Base-by-base conservation (phyloP, 2,113 vertebrate genomes). In the Puma concolor region DNA sequence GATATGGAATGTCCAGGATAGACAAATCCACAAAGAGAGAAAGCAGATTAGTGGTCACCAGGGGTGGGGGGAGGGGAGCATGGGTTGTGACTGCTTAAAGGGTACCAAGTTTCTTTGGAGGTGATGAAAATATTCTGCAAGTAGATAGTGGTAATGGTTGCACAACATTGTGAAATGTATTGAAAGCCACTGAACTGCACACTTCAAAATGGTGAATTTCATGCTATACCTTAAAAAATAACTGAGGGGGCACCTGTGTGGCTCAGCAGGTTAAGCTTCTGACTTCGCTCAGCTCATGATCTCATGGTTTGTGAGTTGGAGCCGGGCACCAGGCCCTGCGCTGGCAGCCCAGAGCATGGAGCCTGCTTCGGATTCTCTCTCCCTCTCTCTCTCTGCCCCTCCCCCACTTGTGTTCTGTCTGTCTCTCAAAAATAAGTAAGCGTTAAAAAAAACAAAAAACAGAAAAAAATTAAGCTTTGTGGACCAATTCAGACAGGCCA, bases 151-250 rank as follows among this genome's bases (percentile, higher is more conserved):
- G 33, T 44, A 54, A 67, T 31, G 5, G 50, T 25, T 82, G 38
- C 27, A 27, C 41, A 89, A 33, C 44, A 93, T 1, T 77, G 13
- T 80, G 86, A 93, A 93, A 41, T 72, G 13, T 91, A 89, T 50
- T 89, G 82, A 94, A 79, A 95, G 48, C 19, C 57, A 60, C 57
- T 60, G 57, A 60, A 60, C 25, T 60, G 21, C 60, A 77, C 76
- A 74, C 19, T 71, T 88, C 74, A 54, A 67, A 94, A 72, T 54
- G 41, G 67, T 76, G 29, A 69, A 64, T 95, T 93, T 93, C 66
- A 54, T 66, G 48, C 71, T 87, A n/a, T 96, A 92, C 52, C 48
- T 89, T 36, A 69, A 91, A 76, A 92, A 90, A 23, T 8, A 57
- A 21, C 57, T 60, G 57, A 23, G 57, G 8, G 21, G 57, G 57